Base-by-base conservation (phyloP, 2,888 invertebrate genomes). In the Sepiola atlantica region DNA sequence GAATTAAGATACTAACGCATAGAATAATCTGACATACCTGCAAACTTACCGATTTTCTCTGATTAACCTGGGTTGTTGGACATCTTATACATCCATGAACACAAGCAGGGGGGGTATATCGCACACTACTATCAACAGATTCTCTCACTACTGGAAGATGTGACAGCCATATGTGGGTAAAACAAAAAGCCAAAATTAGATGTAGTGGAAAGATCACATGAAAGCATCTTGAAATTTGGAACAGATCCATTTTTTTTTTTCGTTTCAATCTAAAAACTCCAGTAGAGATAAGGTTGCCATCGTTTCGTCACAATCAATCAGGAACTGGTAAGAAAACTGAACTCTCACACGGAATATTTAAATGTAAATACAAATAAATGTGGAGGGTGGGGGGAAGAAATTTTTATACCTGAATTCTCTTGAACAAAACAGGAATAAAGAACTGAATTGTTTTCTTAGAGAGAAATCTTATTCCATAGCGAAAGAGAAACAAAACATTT, bases 1-100 rank as follows among this genome's bases (percentile, higher is more conserved):
- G 77, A 77, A 77, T 77, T 77, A 77, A 77, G 77, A 77, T 77
- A 77, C 77, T 77, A 77, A n/a, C 77, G 77, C 77, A 77, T 77
- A 77, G 77, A 77, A 77, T 77, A 77, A 77, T 77, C 77, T 77
- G 77, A 77, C 77, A 77, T 77, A 77, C 77, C 77, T 77, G 77
- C 77, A 77, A 77, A 77, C 77, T 77, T 77, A 77, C 77, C 77
- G 77, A 77, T 77, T 77, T 77, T 77, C 77, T 77, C 77, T 77
- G 77, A 77, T 77, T 77, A n/a, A 77, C 77, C 77, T 77, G 77
- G 77, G 77, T n/a, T 77, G 77, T 77, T 77, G 77, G 77, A 77
- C 77, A 77, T 77, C 77, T 77, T 77, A 77, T n/a, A 77, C 77
- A 77, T 77, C 77, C 77, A 77, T 77, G 77, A 77, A 77, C 77